Base-by-base conservation (phyloP, 2,888 invertebrate genomes). In the Caenorhabditis doughertyi region DNA sequence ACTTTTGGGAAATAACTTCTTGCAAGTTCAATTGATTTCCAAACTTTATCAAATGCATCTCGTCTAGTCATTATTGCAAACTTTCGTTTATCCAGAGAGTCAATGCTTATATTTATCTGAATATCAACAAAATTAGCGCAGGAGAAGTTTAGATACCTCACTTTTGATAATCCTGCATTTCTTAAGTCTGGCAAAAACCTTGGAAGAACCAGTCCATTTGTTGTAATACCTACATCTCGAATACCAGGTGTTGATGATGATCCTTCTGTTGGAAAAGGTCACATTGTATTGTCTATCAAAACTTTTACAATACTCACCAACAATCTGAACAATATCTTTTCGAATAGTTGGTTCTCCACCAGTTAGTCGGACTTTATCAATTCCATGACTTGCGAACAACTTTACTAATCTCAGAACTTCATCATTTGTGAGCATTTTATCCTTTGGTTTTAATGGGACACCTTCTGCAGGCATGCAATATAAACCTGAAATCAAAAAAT, bases 401-500 rank as follows among this genome's bases (percentile, higher is more conserved):
- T 60, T 53, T 13, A 96, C 95, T 83, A 98, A 92, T 67, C 94
- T 94, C 79, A 95, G 92, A 83, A 98, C 94, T 94, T 99, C 99
- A 56, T 94, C 95, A 5, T 95, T 95, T 23, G 95, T 94, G 72
- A 98, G 93, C 83, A 99, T 93, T 84, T 95, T 93, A 9, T 94
- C 92, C 87, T 95, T 95, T 73, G 95, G 94, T 58, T 96, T 95
- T 85, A 99, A 93, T 72, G 94, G 93, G 71, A 97, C 96, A 55
- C 99, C 99, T 92, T 96, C 96, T 51, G 95, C 95, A 9, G 99
- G 99, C 99, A 99, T 99, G 93, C 99, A 99, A 93, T 99, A 98
- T 1, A 84, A 68, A 79, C 90, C 90, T 90, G n/a, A n/a, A n/a
- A n/a, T 1, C 8, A 11, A 11, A 21, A 32, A 56, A 32, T 32